Evolutionary conservation across 2,113 vertebrate species (phyloP), one percentile per base, ranked within the genome.

Genomic region (Saguinus midas): DNA sequence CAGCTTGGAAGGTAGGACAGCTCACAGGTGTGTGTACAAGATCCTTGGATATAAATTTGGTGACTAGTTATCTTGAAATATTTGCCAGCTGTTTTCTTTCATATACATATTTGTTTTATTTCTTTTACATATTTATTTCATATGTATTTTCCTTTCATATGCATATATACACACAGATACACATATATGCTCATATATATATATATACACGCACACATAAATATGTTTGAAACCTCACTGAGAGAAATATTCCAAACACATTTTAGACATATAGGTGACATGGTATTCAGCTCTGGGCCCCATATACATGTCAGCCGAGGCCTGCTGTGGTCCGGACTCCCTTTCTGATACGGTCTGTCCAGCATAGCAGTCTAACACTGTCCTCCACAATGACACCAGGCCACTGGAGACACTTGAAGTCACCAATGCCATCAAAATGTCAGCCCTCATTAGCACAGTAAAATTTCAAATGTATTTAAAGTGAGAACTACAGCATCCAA

Each of bases 11-110:
- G 58, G 32, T 1, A 40, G 20, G 80, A 37, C 25, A 82, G 68
- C 58, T 78, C 50, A 23, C 0, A 1, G 0, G 16, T 10, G 21
- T 4, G 4, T 25, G 9, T 27, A 29, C n/a, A 43, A 45, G 21
- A 14, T 7, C 29, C 64, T 75, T 35, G 17, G 35, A 40, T 37
- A 13, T 21, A 17, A 52, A 43, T 79, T 58, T 40, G 21, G 27
- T 61, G 70, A 27, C 45, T 23, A 18, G 27, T 29, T 81, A 32
- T 73, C 52, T 80, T 50, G 55, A 43, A 72, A 5, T 16, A n/a
- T 29, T 61, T 43, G 25, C 7, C 25, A 21, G 18, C 1, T 48
- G 1, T 68, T 84, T 66, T 21, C 58, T 48, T 81, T 21, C 35
- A 18, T 6, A 27, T 17, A 45, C 6, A 3, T 9, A 4, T 35